Evolutionary conservation across 2,113 vertebrate genomes (phyloP), one percentile per base, ranked within the genome.

Genomic region (Solea senegalensis): DNA sequence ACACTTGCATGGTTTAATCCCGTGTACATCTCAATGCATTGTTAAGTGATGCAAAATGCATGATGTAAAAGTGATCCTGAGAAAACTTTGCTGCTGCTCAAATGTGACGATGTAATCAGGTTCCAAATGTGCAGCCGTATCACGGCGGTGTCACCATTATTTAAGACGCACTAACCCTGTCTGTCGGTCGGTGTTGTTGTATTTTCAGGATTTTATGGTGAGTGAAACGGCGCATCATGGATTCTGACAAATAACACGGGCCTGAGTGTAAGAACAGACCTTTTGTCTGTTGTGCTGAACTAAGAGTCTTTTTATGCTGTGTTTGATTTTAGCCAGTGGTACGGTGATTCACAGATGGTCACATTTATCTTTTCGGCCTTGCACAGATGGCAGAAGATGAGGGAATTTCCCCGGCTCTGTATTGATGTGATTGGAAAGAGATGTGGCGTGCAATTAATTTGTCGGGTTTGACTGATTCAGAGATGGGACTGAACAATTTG

Each of bases 351-450:
- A 55, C 82, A 86, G 86, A 91, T 91, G 90, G 88, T 80, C 70
- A 57, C 52, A 58, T 77, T 80, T 86, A 74, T 79, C 46, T 77
- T 63, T 78, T 76, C 83, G 61, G 72, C 59, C 61, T 57, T 61
- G 72, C 78, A 65, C 86, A 86, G 82, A 91, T 89, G 88, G 81
- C 71, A 80, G 10, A 74, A 56, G 63, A 86, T 68, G 60, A 54
- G 64, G 39, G 59, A 61, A 53, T 48, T 44, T 65, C 26, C 26
- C 28, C 57, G 70, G 34, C 50, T 55, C 28, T 69, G 15, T 65
- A 52, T 41, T 45, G 44, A 11, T 50, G 58, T 60, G 16, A 65
- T 9, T 65, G 51, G 39, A 72, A 54, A 4, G 34, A 34, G 34
- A 34, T 34, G 34, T 3, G 5, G 0, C 5, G 34, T 34, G 9